phyloP scores from a whole-genome alignment of 92 coral and sea anemone species.

The Phenganax stokvisi region DNA sequence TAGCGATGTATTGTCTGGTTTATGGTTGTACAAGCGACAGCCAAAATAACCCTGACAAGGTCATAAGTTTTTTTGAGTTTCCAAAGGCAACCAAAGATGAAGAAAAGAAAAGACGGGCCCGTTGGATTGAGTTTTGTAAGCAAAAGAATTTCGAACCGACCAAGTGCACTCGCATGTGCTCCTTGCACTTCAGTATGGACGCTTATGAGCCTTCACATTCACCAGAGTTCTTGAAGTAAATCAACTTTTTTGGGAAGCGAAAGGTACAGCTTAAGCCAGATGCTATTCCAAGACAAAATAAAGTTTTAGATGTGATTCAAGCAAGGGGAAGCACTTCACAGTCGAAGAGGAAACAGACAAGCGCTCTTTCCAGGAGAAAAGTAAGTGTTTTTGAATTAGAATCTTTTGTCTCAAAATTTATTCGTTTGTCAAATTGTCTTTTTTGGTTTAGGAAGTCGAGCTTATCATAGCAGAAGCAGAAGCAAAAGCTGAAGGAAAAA shows the following conservation, averaged over 20 bases:
- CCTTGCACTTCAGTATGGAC: background rate
- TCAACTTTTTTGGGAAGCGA: background rate
- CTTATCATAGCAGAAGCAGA: too few species aligned
- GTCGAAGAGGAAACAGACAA: background rate
- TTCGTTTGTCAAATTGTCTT: too few species aligned
- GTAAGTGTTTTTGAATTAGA: background rate
- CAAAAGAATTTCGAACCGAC: background rate
- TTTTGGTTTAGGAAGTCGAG: too few species aligned
- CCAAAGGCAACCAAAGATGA: conserved; percentile 10
- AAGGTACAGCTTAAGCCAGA: conserved; percentile 4
- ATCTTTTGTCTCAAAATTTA: background rate
- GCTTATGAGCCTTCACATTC: conserved; percentile 14
- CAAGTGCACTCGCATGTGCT: background rate
- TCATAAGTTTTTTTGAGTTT: conserved; percentile 11
- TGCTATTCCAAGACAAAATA: conserved; percentile 4
- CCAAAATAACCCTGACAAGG: conserved; percentile 5
- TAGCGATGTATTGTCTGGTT: conserved; percentile 7
- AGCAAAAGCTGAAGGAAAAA: too few species aligned
- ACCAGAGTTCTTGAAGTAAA: background rate
- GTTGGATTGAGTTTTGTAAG: conserved; percentile 16
- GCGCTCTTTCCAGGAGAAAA: conserved; percentile 2
- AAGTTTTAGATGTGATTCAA: background rate
- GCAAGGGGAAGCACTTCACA: background rate
- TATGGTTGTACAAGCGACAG: conserved; percentile 15
- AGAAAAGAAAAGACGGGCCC: background rate